These are phyloP conservation scores for Esox niger DNA, from an alignment of 2,113 vertebrate genomes.

Conservation along the genomic window DNA sequence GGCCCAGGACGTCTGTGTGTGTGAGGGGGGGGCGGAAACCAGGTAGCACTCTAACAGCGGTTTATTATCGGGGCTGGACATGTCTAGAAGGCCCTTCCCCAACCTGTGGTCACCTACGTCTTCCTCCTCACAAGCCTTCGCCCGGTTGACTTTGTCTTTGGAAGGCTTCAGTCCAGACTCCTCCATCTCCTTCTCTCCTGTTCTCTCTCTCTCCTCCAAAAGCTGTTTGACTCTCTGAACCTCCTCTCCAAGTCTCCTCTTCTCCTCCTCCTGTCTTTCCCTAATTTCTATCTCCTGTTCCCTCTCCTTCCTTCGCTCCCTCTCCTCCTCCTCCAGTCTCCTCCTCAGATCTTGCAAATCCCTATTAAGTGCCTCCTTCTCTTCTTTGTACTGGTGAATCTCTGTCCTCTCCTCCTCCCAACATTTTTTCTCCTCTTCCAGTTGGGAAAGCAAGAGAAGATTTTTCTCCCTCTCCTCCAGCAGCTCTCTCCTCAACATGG, in stretches of 20 bases:
- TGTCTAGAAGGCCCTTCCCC: neutral
- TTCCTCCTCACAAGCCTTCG: conserved; percentile 30
- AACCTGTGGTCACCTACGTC: conserved; percentile 25
- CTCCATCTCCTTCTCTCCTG: conserved; percentile 47
- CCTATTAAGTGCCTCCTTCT: conserved; percentile 72
- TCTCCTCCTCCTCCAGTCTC: conserved; percentile 54
- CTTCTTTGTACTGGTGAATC: conserved; percentile 65
- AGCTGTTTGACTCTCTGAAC: conserved; percentile 48
- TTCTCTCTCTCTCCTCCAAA: conserved; percentile 50
- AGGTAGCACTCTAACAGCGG: conserved; percentile 77
- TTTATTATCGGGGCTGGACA: conserved; percentile 16
- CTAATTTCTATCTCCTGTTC: conserved; percentile 45
- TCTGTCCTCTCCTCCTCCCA: conserved; percentile 65
- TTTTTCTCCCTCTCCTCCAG: conserved; percentile 59
- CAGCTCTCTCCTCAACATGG: conserved; percentile 62
- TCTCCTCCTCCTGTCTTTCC: conserved; percentile 37
- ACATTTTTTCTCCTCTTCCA: conserved; percentile 63
- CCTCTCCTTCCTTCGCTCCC: conserved; percentile 54
- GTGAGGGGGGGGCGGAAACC: conserved; percentile 40
- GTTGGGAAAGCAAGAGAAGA: conserved; percentile 50
- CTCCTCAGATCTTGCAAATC: conserved; percentile 69
- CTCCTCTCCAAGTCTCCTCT: conserved; percentile 28
- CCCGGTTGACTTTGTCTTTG: conserved; percentile 53
- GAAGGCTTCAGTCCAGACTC: conserved; percentile 40
- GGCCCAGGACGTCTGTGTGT: conserved; percentile 43